A percentile compares a stretch with the other conserved stretches of the same genome.
Evolutionary conservation across 2,797 vertebrate species (phyloP).

Genomic region (Numenius phaeopus): DNA sequence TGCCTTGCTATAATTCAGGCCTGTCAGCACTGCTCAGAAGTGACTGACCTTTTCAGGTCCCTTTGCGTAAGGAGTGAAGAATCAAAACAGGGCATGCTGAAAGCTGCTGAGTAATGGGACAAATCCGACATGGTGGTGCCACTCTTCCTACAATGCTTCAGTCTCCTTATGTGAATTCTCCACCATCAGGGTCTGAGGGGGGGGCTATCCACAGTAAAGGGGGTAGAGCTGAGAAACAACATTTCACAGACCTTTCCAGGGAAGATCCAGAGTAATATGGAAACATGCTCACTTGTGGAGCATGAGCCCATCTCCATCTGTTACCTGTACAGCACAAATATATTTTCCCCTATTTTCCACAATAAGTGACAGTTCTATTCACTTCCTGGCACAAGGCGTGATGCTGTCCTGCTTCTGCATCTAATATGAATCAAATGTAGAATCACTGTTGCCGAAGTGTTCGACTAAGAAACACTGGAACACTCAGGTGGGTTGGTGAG

Average conservation of each 20-base stretch:
- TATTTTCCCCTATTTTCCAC: background rate
- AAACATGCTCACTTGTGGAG: background rate
- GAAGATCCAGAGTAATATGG: background rate
- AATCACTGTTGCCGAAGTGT: background rate
- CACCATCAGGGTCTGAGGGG: background rate
- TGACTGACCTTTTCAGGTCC: background rate
- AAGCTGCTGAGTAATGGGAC: background rate
- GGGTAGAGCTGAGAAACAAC: background rate
- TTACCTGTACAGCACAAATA: background rate
- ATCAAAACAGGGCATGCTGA: background rate
- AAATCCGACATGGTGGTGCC: background rate
- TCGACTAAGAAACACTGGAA: background rate
- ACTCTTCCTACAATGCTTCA: background rate
- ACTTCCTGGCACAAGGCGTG: background rate
- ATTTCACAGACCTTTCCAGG: background rate
- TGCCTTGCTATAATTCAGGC: background rate
- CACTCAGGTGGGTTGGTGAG: background rate
- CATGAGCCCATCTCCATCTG: background rate
- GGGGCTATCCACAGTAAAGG: background rate
- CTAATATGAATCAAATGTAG: background rate
- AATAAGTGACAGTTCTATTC: background rate
- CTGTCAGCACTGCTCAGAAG: background rate
- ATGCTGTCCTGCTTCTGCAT: background rate
- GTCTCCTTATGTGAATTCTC: background rate
- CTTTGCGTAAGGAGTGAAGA: background rate